Evolutionary conservation across 2,113 vertebrate species (phyloP), one percentile per base, ranked within the genome.

Genomic region (Lophius piscatorius): DNA sequence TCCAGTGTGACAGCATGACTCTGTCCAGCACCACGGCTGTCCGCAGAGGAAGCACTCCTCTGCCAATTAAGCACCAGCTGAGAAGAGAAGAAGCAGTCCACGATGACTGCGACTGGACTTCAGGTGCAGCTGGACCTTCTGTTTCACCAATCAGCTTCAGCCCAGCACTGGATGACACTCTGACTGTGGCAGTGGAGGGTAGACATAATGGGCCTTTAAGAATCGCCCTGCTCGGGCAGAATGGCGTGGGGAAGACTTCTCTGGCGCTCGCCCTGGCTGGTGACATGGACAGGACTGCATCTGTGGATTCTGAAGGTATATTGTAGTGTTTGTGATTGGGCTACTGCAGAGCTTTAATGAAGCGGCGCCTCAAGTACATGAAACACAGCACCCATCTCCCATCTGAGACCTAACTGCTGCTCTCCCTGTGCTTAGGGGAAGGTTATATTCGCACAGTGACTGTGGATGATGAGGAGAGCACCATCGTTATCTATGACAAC

Each of bases 401-500:
- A 24, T 54, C 34, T 73, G 73, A 74, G 46, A 47, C 54, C 63
- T 86, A 39, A 81, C 61, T 33, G 57, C 38, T 74, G 22, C 52
- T 66, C 51, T 69, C 63, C 47, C 70, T 87, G 61, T 84, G 76
- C 85, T 23, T 69, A 95, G 94, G 92, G 59, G 94, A 94, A 70
- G 92, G 93, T 33, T 94, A 94, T 35, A 86, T 93, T 52, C 89
- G 91, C 75, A 87, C 83, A 6, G 92, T 95, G 61, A 83, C 78
- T 2, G 93, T 96, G 70, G 94, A 96, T 70, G 93, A 94, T 2
- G 94, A 95, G 79, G 93, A 94, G 51, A 92, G 93, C 64, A 89
- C 91, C 77, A 87, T 96, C 69, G 80, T 94, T 79, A 91, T 96
- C 74, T 95, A 92, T 74, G 94, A 96, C 90, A 94, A 95, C 89